These are phyloP conservation scores for Drosophila kambysellisi DNA, from an alignment of 2,888 invertebrate species.

Conservation along the genomic window DNA sequence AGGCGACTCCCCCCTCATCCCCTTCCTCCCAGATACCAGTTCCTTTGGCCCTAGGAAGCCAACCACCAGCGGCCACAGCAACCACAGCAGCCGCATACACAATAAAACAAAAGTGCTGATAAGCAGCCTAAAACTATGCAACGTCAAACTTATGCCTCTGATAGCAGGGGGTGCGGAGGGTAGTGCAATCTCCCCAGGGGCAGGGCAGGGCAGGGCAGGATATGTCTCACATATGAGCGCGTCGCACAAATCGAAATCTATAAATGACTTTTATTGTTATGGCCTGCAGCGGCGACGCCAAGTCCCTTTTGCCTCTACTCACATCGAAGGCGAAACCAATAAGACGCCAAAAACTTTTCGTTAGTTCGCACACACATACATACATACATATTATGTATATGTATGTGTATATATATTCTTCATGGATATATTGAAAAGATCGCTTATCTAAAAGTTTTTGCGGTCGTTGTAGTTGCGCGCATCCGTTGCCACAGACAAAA, in stretches of 20 bases:
- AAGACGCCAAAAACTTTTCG: conserved; percentile 72
- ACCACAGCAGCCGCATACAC: conserved; percentile 22
- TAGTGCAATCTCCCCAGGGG: conserved; percentile 20
- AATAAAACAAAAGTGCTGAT: conserved; percentile 73
- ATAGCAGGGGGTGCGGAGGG: conserved; percentile 9
- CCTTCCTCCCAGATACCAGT: background rate
- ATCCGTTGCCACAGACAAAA: conserved; percentile 52
- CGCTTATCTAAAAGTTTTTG: conserved; percentile 73
- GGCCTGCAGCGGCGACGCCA: conserved; percentile 61
- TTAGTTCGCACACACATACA: conserved; percentile 14
- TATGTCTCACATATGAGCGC: conserved; percentile 35
- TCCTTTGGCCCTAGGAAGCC: conserved; percentile 1
- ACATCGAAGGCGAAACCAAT: conserved; percentile 41
- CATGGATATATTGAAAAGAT: conserved; percentile 56
- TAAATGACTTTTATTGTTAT: conserved; percentile 81
- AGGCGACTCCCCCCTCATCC: conserved; percentile 2
- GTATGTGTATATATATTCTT: background rate
- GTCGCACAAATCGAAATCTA: conserved; percentile 76
- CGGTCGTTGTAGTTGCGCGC: conserved; percentile 65
- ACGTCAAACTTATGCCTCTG: conserved; percentile 60
- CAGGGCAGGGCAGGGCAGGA: background rate
- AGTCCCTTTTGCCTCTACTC: conserved; percentile 28
- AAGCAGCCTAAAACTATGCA: conserved; percentile 75
- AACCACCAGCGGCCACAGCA: conserved; percentile 13
- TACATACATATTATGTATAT: background rate